These are phyloP conservation scores for Telmatochromis brachygnathus DNA, from an alignment of 2,113 vertebrate genomes.

Conservation along the genomic window DNA sequence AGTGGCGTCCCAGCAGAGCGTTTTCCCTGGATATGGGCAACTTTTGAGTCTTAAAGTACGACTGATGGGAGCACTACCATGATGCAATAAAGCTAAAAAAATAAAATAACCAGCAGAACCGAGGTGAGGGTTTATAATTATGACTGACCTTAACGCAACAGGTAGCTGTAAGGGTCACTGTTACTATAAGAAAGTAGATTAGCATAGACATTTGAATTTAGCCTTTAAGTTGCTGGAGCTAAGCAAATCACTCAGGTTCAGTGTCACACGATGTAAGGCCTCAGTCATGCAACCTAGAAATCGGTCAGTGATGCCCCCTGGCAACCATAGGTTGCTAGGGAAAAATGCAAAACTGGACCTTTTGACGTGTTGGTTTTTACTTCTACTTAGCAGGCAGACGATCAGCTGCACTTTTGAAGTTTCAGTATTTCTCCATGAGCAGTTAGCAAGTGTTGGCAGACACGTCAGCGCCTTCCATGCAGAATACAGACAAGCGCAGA, in stretches of 20 bases:
- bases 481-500: not conserved
- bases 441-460: not conserved
- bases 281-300: not conserved
- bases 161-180: not conserved
- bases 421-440: not conserved
- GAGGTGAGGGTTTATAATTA: not conserved
- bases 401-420: not conserved
- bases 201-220: not conserved
- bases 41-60: not conserved
- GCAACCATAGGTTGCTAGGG: not conserved
- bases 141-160: not conserved
- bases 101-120: not conserved
- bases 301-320: not conserved
- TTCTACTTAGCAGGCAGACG: not conserved
- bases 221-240: not conserved
- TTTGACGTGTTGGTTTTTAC: not conserved
- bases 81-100: not conserved
- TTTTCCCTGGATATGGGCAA: not conserved
- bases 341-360: not conserved
- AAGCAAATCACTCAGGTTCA: not conserved
- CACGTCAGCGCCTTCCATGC: not conserved
- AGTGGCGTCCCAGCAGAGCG: accelerated
- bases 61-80: not conserved
- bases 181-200: not conserved
- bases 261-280: not conserved